Evolutionary conservation across 2,797 vertebrate species (phyloP), one percentile per base, ranked within the genome.

Genomic region (Sebastes wilsoni): DNA sequence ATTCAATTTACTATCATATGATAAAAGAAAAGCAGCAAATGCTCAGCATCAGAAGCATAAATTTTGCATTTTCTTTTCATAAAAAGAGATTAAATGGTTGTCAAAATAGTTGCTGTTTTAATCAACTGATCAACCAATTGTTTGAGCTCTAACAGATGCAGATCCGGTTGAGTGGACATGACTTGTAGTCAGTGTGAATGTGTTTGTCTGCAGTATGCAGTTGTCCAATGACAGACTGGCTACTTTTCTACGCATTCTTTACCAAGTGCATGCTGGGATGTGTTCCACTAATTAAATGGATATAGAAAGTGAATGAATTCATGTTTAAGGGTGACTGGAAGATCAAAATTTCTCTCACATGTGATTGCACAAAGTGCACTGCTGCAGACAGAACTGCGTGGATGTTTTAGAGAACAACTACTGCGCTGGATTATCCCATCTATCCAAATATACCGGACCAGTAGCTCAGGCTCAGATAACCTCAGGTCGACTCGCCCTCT

Each of bases 391-490:
- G 68, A 61, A 1, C 23, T 13, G 11, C 27, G 65, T n/a, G 6
- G 23, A 67, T 68, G 72, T 75, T 81, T 62, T 12, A 22, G 46
- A 46, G 34, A 77, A 66, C 6, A 73, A 66, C 80, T 56, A 30
- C 59, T 62, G 58, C 16, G 36, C 52, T 36, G 42, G 79, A 82
- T 83, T 72, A 76, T 75, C 65, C 36, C 5, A n/a, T 80, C 66
- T 27, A 25, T 75, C 58, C 60, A 75, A 79, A 79, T 55, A 65
- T 28, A 71, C 11, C 42, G 70, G 38, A 66, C 60, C 72, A 82
- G 77, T 42, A 79, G 64, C 66, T 74, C 38, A 59, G 72, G 67
- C 71, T 78, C 34, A 84, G 80, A 89, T 83, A 75, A 75, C 55
- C 66, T 58, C 60, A 58, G 79, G 81, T 72, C 59, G 10, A 83